These are phyloP conservation scores for Paramuricea clavata DNA, from an alignment of 92 coral and sea anemone genomes.

Conservation along the genomic window DNA sequence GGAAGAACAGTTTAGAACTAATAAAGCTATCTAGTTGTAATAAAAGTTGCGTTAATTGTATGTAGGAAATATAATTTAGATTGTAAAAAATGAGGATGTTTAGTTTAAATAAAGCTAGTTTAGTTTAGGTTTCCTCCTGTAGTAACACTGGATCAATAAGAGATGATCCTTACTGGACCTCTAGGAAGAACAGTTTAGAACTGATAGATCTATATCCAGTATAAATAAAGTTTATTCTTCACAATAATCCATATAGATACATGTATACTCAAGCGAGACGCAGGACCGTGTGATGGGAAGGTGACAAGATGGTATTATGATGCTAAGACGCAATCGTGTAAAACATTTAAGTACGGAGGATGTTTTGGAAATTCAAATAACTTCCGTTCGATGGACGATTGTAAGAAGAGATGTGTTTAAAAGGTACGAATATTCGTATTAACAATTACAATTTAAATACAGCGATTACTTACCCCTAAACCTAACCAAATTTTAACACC, in stretches of 20 bases:
- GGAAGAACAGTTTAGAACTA: neutral
- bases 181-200: neutral
- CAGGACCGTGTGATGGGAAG: slow-evolving; percentile 72
- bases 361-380: slow-evolving; percentile 92
- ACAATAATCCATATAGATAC: too few relatives aligned
- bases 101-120: neutral
- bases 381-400: slow-evolving; percentile 67
- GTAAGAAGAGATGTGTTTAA: slow-evolving; percentile 70
- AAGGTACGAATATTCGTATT: slow-evolving; percentile 17
- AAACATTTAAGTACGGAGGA: slow-evolving; percentile 76
- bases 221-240: too few relatives aligned
- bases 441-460: too few relatives aligned
- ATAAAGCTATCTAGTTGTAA: too few relatives aligned
- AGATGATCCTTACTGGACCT: neutral
- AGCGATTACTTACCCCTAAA: too few relatives aligned
- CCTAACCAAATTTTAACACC: too few relatives aligned
- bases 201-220: too few relatives aligned
- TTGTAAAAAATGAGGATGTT: too few relatives aligned
- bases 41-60: too few relatives aligned
- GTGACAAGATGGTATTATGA: slow-evolving; percentile 72
- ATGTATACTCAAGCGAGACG: slow-evolving; percentile 62
- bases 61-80: too few relatives aligned
- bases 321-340: slow-evolving; percentile 65
- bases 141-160: neutral
- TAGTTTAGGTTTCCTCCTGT: neutral